A percentile compares a stretch with the other conserved stretches of the same genome.
These are phyloP conservation scores for Ophraella communa DNA, from an alignment of 2,888 invertebrate species.

Conservation along the genomic window DNA sequence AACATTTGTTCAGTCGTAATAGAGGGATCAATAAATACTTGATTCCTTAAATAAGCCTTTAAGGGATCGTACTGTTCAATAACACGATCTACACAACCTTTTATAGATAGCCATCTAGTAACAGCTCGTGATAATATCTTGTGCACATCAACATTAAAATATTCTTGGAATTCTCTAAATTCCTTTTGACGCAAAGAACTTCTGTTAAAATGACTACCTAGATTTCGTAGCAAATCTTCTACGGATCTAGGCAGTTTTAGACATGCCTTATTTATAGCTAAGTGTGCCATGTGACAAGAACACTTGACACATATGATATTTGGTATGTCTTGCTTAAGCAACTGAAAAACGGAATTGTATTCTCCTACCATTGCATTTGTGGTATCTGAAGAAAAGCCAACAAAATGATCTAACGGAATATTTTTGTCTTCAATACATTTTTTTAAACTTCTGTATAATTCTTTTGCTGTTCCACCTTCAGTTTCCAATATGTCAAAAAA, in stretches of 20 bases:
- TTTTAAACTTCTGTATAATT: not conserved
- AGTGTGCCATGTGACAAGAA: constrained; percentile 51
- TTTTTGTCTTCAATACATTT: not conserved
- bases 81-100: constrained; percentile 50
- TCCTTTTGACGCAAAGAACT: constrained; percentile 31
- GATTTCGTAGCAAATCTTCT: constrained; percentile 45
- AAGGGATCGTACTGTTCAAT: constrained; percentile 48
- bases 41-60: constrained; percentile 6
- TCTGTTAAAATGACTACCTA: constrained; percentile 43
- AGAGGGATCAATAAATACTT: constrained; percentile 16
- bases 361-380: constrained; percentile 29
- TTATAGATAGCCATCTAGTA: constrained; percentile 51
- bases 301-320: constrained; percentile 49
- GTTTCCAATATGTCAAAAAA: not conserved
- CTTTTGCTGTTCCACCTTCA: not conserved
- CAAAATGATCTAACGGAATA: constrained; percentile 12
- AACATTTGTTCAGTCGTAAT: constrained; percentile 12
- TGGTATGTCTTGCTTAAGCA: constrained; percentile 20
- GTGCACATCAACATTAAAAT: constrained; percentile 49
- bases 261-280: constrained; percentile 50
- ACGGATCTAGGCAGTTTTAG: constrained; percentile 46
- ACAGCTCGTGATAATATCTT: constrained; percentile 42
- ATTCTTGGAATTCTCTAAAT: constrained; percentile 49
- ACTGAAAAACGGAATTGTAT: constrained; percentile 16
- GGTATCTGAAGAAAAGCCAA: constrained; percentile 26